Conservation (phyloP, 1,140 invertebrate genomes). For the Anadara kagoshimensis region DNA sequence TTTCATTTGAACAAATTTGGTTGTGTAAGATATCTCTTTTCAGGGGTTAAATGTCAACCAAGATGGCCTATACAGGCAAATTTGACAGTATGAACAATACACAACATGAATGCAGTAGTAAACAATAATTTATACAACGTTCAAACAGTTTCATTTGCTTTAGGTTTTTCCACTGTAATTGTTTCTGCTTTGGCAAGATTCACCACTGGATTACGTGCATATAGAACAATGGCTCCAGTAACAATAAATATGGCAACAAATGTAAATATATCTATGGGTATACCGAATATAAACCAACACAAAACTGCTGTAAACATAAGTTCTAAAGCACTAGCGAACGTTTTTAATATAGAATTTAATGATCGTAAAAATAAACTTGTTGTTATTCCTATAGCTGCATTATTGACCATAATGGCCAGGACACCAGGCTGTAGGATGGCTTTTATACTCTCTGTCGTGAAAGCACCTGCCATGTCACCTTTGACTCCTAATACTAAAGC, state of each 20-base stretch:
- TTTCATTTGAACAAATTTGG: too few species aligned
- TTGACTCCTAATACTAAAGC: conserved; percentile 79
- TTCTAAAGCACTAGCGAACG: conserved; percentile 95
- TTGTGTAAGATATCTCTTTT: too few species aligned
- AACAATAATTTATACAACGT: too few species aligned
- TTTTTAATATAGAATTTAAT: conserved; percentile 96
- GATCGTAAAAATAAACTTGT: conserved; percentile 95
- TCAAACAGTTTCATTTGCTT: too few species aligned
- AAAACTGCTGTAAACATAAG: conserved; percentile 92
- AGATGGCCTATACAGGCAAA: too few species aligned
- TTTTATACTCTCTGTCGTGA: conserved; percentile 73
- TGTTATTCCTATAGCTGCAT: conserved; percentile 92
- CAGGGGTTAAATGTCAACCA: too few species aligned
- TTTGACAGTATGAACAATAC: too few species aligned
- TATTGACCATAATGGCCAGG: conserved; percentile 90
- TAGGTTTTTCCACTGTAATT: too few species aligned
- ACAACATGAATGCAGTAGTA: too few species aligned
- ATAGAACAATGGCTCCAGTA: conserved; percentile 87
- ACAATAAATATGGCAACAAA: conserved; percentile 88
- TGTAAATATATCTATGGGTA: conserved; percentile 89
- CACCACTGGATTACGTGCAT: conserved; percentile 90
- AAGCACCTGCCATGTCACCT: conserved; percentile 58
- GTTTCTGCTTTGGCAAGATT: conserved; percentile 60
- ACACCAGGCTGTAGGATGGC: conserved; percentile 81
- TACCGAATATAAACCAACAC: conserved; percentile 91